A percentile compares a stretch with the other conserved stretches of the same genome.
These are phyloP conservation scores for Hartigia nigra DNA, from an alignment of 2,888 invertebrate genomes.

Conservation along the genomic window DNA sequence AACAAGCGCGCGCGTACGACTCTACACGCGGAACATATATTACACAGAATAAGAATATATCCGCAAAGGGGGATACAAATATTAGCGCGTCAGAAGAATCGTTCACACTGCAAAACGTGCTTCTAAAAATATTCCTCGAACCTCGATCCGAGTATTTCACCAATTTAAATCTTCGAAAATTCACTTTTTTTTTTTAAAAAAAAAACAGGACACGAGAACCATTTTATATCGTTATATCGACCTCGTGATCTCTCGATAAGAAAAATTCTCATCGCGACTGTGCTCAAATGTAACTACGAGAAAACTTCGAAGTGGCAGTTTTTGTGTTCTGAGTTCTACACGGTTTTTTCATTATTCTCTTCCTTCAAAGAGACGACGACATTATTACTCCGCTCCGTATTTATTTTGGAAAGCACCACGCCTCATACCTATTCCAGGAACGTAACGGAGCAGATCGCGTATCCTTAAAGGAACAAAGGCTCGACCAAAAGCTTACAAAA, in stretches of 20 bases:
- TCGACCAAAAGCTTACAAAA: constrained; percentile 5
- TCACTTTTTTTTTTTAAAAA: not conserved
- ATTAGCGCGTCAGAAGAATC: not conserved
- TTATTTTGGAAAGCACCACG: not conserved
- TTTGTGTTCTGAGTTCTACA: constrained; percentile 24
- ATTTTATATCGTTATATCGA: not conserved
- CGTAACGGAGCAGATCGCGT: constrained; percentile 4
- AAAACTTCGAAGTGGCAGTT: constrained; percentile 22
- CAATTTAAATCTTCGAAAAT: not conserved
- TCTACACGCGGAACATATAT: not conserved
- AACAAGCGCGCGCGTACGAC: not conserved
- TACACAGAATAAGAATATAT: not conserved
- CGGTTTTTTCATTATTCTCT: constrained; percentile 14
- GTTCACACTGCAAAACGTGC: not conserved
- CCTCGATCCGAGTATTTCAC: not conserved
- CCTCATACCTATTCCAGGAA: constrained; percentile 3
- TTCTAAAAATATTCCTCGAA: not conserved
- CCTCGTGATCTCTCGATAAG: not conserved
- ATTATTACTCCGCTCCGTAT: not conserved
- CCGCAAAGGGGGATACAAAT: not conserved
- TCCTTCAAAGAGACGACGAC: not conserved
- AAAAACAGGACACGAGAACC: not conserved
- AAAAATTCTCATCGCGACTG: constrained; percentile 3
- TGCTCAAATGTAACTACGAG: constrained; percentile 24
- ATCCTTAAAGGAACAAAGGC: not conserved